Evolutionary conservation across 2,113 vertebrate genomes (phyloP).

Genomic region (Lamprotornis superbus): DNA sequence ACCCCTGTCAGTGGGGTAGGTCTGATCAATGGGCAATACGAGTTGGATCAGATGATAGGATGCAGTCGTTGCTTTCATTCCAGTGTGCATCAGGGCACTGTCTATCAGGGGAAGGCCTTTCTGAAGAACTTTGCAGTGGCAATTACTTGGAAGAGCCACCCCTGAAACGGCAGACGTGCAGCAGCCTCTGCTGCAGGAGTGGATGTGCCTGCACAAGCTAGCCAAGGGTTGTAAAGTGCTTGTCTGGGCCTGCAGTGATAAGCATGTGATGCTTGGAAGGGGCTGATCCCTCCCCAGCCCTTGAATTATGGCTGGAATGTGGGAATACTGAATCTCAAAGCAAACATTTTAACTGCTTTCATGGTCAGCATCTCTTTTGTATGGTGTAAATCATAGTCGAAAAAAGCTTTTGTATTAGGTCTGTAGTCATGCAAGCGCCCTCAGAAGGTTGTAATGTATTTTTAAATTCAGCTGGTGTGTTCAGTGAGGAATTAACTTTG

Average conservation of each 20-base stretch:
- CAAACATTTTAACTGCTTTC: background rate
- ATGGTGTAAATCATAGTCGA: background rate
- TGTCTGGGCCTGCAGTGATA: background rate
- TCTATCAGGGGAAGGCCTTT: background rate
- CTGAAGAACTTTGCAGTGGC: background rate
- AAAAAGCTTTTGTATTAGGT: background rate
- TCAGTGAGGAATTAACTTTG: background rate
- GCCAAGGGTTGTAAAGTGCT: background rate
- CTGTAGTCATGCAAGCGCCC: background rate
- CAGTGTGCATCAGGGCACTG: fast-evolving
- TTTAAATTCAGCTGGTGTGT: background rate
- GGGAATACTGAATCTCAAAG: background rate
- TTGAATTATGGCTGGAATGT: background rate
- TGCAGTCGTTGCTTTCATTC: background rate
- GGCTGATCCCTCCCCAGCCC: background rate
- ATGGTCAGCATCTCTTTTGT: background rate
- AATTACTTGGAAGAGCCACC: background rate
- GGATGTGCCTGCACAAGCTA: background rate
- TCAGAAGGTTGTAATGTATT: background rate
- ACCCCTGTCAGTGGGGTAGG: background rate
- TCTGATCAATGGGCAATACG: background rate
- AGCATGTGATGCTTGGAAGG: background rate
- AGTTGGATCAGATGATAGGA: background rate
- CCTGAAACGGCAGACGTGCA: background rate
- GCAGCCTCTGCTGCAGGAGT: background rate